Percentiles rank a stretch among this genome's conserved stretches.
Evolutionary conservation across 2,888 invertebrate genomes (phyloP).

Genomic region (Argyresthia goedartella): DNA sequence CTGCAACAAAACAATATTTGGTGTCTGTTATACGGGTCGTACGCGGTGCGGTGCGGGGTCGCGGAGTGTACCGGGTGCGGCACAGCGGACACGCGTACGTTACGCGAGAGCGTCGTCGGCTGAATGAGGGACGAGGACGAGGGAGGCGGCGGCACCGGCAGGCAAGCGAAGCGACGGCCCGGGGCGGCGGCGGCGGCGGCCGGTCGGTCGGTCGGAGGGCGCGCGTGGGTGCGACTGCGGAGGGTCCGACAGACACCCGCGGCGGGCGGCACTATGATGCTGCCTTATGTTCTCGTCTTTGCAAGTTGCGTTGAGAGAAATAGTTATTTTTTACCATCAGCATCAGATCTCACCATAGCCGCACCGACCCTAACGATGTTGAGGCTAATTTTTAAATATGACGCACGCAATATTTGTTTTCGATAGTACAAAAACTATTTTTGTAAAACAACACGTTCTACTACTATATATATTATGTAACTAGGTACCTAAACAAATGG

Average conservation of each 20-base stretch:
- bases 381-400: too few relatives aligned
- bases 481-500: too few relatives aligned
- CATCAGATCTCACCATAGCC: too few relatives aligned
- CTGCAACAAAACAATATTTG: constrained; percentile 66
- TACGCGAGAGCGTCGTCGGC: constrained; percentile 61
- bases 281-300: too few relatives aligned
- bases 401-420: too few relatives aligned
- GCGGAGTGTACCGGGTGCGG: constrained; percentile 18
- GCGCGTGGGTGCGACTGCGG: constrained; percentile 43
- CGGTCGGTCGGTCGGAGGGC: constrained; percentile 4
- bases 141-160: constrained; percentile 19
- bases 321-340: too few relatives aligned
- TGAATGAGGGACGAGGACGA: constrained; percentile 36
- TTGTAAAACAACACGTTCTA: too few relatives aligned
- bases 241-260: constrained; percentile 22
- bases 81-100: constrained; percentile 46
- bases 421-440: too few relatives aligned
- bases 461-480: too few relatives aligned
- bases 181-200: constrained; percentile 16
- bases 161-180: constrained; percentile 15
- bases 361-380: too few relatives aligned
- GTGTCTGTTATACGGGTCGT: constrained; percentile 55
- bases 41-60: constrained; percentile 19
- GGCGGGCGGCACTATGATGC: neutral
- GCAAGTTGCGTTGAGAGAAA: too few relatives aligned